Conservation (phyloP, 2,888 invertebrate species). For the Philereme vetulata region DNA sequence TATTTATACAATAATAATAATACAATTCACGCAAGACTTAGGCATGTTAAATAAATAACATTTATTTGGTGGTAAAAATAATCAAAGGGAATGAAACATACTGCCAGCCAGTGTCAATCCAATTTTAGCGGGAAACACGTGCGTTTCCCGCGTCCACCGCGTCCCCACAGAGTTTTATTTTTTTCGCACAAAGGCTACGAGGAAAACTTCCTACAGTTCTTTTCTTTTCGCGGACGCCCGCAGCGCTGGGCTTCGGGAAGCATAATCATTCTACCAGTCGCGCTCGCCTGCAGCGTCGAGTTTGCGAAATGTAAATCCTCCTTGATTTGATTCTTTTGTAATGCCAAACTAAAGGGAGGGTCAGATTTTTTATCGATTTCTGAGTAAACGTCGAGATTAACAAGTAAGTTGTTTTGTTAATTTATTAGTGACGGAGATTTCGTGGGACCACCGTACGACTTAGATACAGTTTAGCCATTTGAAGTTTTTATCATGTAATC, state of each 20-base stretch:
- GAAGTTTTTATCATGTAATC: no score
- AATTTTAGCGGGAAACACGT: slow-evolving; percentile 18
- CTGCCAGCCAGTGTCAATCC: neutral
- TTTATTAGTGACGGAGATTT: no score
- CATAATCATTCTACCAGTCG: slow-evolving; percentile 33
- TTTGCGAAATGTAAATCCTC: slow-evolving; percentile 25
- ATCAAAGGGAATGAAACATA: slow-evolving; percentile 2
- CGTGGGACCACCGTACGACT: no score
- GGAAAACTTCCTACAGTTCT: slow-evolving; percentile 15
- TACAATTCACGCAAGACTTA: no score
- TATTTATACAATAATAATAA: no score
- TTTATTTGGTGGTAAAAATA: neutral
- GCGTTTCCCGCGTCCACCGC: slow-evolving; percentile 23
- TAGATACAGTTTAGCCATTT: no score
- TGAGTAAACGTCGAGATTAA: neutral
- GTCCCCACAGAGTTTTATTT: slow-evolving; percentile 17
- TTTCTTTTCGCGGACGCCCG: slow-evolving; percentile 35
- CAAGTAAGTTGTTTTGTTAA: neutral
- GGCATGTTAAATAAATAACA: no score
- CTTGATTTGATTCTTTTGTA: slow-evolving; percentile 20
- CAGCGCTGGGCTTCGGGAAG: slow-evolving; percentile 32
- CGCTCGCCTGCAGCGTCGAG: slow-evolving; percentile 30
- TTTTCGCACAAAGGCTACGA: slow-evolving; percentile 30
- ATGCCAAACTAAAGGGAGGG: slow-evolving; percentile 10
- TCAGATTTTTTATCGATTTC: slow-evolving; percentile 11